phyloP scores from a whole-genome alignment of 1,140 invertebrate genomes.

The Nilaparvata lugens region DNA sequence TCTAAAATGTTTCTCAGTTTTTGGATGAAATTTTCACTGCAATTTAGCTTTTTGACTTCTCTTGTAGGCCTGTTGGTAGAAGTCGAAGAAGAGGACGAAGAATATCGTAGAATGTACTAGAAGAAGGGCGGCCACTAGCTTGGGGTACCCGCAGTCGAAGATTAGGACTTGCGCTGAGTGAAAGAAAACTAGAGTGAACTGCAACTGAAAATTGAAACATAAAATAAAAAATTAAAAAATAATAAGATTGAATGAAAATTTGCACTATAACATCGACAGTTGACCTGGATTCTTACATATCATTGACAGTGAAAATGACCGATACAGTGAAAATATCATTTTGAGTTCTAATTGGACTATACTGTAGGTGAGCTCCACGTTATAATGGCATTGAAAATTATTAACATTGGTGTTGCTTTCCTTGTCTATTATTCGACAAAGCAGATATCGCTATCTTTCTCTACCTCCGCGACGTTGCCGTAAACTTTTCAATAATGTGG shows the following conservation, averaged over 20 bases:
- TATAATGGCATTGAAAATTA: too few relatives aligned
- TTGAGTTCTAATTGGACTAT: too few relatives aligned
- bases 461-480: too few relatives aligned
- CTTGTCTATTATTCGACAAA: too few relatives aligned
- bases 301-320: too few relatives aligned
- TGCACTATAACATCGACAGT: background rate
- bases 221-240: slow-evolving; percentile 2
- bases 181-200: slow-evolving; percentile 66
- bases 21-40: background rate
- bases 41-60: slow-evolving; percentile 15
- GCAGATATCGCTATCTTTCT: too few relatives aligned
- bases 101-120: slow-evolving; percentile 84
- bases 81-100: slow-evolving; percentile 82
- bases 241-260: background rate
- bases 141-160: slow-evolving; percentile 65
- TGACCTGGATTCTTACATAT: background rate
- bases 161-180: slow-evolving; percentile 65
- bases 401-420: too few relatives aligned
- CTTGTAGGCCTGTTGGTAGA: slow-evolving; percentile 77
- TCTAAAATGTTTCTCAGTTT: too few relatives aligned
- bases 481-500: too few relatives aligned
- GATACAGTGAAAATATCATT: background rate
- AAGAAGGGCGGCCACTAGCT: slow-evolving; percentile 61
- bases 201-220: slow-evolving; percentile 45
- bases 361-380: too few relatives aligned